Base-by-base conservation (phyloP, 2,113 vertebrate species). In the Platysteira castanea region DNA sequence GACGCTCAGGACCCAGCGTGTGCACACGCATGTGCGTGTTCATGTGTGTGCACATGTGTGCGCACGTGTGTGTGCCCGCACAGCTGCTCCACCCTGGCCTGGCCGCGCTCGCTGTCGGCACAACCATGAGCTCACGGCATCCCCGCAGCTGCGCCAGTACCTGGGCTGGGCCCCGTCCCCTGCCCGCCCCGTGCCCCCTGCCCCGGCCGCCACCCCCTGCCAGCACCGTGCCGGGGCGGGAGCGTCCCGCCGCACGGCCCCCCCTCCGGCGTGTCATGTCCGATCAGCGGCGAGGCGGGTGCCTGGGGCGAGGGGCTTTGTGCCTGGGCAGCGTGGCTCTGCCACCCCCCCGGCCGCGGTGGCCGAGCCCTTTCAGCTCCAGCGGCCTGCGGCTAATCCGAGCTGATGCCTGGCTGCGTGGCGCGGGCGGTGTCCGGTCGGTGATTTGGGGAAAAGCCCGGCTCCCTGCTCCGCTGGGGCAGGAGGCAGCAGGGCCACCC, bases 321-420 rank as follows among this genome's bases (percentile, higher is more conserved):
- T 89, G 76, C 57, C 59, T 11, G 57, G 69, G 5, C 52, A 1
- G 70, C 41, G n/a, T 35, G 73, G 86, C 63, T 47, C 11, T 37
- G n/a, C 35, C 68, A 27, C 41, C 47, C 26, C 57, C 27, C 61
- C 2, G 11, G 35, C 69, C 15, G 4, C 49, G 1, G 28, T 8
- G 10, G 37, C 87, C 11, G 12, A 70, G 64, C 76, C 26, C 91
- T 91, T 95, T 95, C 73, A 86, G 71, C 82, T 94, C 83, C 95
- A 91, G 87, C 6, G 54, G 93, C 83, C 87, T 65, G 95, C 50
- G 33, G 92, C 94, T 97, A 95, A 96, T 95, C 88, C 6, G 26
- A 89, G 70, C 57, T 83, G 93, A 94, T 80, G 93, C 69, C 65
- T 65, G 77, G 74, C 63, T 69, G 77, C 18, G 57, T 18, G 46